phyloP scores from a whole-genome alignment of 2,113 vertebrate genomes.

The Kryptolebias marmoratus region DNA sequence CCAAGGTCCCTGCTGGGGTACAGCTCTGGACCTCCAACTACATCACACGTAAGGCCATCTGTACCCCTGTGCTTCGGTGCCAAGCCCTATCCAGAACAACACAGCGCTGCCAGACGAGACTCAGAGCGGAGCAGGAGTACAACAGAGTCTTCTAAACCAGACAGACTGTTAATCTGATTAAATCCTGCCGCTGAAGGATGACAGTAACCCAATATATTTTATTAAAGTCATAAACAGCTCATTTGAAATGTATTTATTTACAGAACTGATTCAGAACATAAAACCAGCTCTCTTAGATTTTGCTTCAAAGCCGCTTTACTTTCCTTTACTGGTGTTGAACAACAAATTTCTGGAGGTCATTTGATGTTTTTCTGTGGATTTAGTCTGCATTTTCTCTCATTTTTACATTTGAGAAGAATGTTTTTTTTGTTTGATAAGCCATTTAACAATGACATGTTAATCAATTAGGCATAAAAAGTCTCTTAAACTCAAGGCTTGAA shows the following conservation, averaged over 20 bases:
- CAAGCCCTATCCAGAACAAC: constrained; percentile 58
- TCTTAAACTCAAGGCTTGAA: no score
- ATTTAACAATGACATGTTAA: neutral
- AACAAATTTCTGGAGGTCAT: no score
- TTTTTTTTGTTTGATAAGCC: neutral
- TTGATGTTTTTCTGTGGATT: no score
- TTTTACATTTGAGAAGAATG: no score
- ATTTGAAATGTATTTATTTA: constrained; percentile 13
- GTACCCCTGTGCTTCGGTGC: constrained; percentile 50
- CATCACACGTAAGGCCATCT: constrained; percentile 72
- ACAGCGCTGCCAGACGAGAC: constrained; percentile 54
- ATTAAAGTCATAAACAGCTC: constrained; percentile 46
- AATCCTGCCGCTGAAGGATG: constrained; percentile 40
- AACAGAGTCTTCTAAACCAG: constrained; percentile 29
- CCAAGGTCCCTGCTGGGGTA: constrained; percentile 59
- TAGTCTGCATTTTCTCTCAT: no score
- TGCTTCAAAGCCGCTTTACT: no score
- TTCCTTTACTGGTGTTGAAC: no score
- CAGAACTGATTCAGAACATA: no score
- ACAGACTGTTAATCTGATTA: constrained; percentile 36
- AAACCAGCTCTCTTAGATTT: neutral
- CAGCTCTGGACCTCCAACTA: constrained; percentile 62
- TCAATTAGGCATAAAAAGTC: neutral
- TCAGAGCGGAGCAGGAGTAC: constrained; percentile 42
- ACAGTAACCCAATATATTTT: constrained; percentile 45